phyloP scores from a whole-genome alignment of 2,888 invertebrate species.

The Catocala fraxini region DNA sequence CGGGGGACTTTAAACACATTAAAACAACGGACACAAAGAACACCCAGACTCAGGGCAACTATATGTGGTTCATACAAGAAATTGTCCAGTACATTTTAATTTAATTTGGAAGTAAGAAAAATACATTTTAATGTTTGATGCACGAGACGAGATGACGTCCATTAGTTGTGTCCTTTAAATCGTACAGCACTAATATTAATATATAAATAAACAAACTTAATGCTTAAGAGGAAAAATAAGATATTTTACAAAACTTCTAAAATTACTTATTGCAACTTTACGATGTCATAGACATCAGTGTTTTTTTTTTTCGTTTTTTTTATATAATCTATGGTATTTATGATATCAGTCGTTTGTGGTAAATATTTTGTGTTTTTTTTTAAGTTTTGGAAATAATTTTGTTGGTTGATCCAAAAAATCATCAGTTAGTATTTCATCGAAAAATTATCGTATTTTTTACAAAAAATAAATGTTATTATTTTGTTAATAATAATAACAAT shows the following conservation, averaged over 20 bases:
- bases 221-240: conserved; percentile 45
- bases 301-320: conserved; percentile 52
- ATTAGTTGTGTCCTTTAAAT: conserved; percentile 1
- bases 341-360: conserved; percentile 68
- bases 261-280: conserved; percentile 79
- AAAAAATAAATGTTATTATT: conserved; percentile 10
- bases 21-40: too few species aligned
- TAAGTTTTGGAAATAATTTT: conserved; percentile 36
- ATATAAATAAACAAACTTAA: conserved; percentile 40
- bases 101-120: too few species aligned
- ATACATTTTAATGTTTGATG: too few species aligned
- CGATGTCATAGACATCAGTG: conserved; percentile 69
- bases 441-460: conserved; percentile 19
- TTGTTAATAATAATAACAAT: background rate
- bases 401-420: conserved; percentile 34
- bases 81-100: too few species aligned
- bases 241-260: conserved; percentile 68
- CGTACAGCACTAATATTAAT: conserved; percentile 5
- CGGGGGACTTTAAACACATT: too few species aligned
- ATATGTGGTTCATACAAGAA: too few species aligned
- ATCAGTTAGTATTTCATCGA: conserved; percentile 13
- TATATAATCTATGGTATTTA: conserved; percentile 53
- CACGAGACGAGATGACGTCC: too few species aligned
- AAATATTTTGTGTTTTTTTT: conserved; percentile 36
- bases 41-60: too few species aligned